A percentile compares a stretch with the other conserved stretches of the same genome.
These are phyloP conservation scores for Falco biarmicus DNA, from an alignment of 2,797 vertebrate genomes.

Conservation along the genomic window DNA sequence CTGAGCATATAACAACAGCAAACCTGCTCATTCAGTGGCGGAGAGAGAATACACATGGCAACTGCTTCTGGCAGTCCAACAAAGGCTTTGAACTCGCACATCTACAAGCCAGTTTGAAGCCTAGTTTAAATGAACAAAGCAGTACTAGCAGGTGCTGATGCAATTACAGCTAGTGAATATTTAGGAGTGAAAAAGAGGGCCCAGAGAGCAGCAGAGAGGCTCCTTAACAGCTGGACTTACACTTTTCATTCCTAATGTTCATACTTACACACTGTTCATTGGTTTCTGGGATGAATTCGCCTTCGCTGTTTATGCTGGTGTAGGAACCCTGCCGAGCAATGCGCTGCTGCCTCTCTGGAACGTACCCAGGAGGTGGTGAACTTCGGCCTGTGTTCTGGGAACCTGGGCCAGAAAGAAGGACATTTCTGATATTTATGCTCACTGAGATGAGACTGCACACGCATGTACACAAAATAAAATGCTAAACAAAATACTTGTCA, in stretches of 20 bases:
- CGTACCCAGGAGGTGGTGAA: conserved; percentile 95
- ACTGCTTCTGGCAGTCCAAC: background rate
- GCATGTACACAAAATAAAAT: background rate
- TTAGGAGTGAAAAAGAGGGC: background rate
- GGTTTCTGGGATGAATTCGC: conserved; percentile 97
- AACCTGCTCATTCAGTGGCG: background rate
- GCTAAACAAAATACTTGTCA: background rate
- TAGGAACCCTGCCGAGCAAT: conserved; percentile 97
- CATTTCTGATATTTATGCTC: background rate
- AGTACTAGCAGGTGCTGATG: background rate
- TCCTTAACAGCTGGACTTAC: background rate
- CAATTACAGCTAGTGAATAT: background rate
- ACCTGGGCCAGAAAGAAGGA: conserved; percentile 76
- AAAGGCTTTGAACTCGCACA: background rate
- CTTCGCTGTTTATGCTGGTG: conserved; percentile 98
- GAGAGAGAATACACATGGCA: background rate
- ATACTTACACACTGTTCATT: conserved; percentile 92
- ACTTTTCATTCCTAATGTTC: too few relatives aligned
- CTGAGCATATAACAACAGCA: background rate
- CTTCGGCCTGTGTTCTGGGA: conserved; percentile 94
- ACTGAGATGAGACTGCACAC: background rate
- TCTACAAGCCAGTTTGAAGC: background rate
- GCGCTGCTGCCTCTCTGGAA: conserved; percentile 93
- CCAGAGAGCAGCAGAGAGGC: background rate
- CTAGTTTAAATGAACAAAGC: background rate